Conservation (phyloP, 2,888 invertebrate species). For the Xestia rhomboidea region DNA sequence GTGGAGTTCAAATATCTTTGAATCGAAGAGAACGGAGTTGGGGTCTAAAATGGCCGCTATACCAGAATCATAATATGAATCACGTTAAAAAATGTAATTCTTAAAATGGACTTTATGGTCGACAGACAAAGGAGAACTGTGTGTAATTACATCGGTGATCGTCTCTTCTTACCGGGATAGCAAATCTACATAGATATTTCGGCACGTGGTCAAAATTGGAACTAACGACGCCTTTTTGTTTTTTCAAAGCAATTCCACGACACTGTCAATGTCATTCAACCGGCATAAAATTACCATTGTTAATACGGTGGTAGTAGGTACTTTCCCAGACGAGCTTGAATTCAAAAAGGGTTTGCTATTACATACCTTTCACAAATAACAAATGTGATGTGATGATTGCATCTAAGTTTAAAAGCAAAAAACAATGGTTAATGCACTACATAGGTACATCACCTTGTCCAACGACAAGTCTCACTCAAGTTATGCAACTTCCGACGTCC, state of each 20-base stretch:
- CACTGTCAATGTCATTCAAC: not conserved
- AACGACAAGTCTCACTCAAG: conserved; percentile 13
- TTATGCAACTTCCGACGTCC: conserved; percentile 26
- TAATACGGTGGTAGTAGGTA: not conserved
- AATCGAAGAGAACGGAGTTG: not conserved
- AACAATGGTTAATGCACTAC: conserved; percentile 3
- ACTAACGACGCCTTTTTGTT: not conserved
- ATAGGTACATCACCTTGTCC: conserved; percentile 11
- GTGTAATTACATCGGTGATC: not conserved
- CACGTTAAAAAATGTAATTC: too few relatives aligned
- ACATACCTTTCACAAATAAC: not conserved
- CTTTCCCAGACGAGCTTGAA: not conserved
- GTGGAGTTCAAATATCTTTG: conserved; percentile 9
- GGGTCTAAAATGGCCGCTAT: too few relatives aligned
- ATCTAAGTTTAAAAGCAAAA: not conserved
- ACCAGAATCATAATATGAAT: too few relatives aligned
- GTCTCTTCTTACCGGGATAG: not conserved
- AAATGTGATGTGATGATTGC: not conserved
- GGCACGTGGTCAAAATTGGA: not conserved
- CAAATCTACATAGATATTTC: not conserved
- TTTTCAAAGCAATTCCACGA: not conserved
- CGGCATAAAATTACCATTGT: not conserved
- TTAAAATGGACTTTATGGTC: too few relatives aligned
- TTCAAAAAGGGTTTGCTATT: not conserved
- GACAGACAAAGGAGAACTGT: not conserved